Evolutionary conservation across 2,113 vertebrate species (phyloP), one percentile per base, ranked within the genome.

Genomic region (Chlorocebus sabaeus): DNA sequence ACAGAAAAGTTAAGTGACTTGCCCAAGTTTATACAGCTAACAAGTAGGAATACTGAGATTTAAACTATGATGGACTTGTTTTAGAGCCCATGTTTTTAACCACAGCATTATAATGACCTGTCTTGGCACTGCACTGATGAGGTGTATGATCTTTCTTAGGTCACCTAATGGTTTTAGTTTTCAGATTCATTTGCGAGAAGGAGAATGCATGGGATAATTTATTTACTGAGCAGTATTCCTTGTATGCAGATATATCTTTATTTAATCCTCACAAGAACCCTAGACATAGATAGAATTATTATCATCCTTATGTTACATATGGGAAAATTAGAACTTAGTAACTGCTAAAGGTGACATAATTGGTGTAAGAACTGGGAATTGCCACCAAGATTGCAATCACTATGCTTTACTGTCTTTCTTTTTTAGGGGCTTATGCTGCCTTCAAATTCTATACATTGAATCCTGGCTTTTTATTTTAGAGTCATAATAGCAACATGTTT

Each of bases 391-490:
- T 72, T 88, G 80, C 89, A 68, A 50, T 85, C 10, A 73, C 61
- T 84, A 16, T 73, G 35, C 48, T 32, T 92, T 78, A 32, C 50
- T 76, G 32, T 2, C 8, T 89, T 97, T 96, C 61, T 23, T 43
- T 81, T 93, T 78, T 76, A 81, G 89, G 81, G 43, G 25, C 22
- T 92, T 82, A 57, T 45, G 23, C 18, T 86, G 13, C 23, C 43
- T 91, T 45, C n/a, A 83, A 88, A 84, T 93, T 82, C 45, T 6
- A 43, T 67, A 18, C 2, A 43, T 30, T 81, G 48, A 97, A 38
- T 96, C 57, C 38, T 94, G 38, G 16, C 27, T 83, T 93, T 92
- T 93, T 81, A 55, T 93, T 97, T 93, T 70, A 90, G 86, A 94
- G 45, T 45, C 12, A 40, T 64, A 82, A 59, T 72, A 64, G 45